These are phyloP conservation scores for Bombus huntii DNA, from an alignment of 1,140 invertebrate species.

Conservation along the genomic window DNA sequence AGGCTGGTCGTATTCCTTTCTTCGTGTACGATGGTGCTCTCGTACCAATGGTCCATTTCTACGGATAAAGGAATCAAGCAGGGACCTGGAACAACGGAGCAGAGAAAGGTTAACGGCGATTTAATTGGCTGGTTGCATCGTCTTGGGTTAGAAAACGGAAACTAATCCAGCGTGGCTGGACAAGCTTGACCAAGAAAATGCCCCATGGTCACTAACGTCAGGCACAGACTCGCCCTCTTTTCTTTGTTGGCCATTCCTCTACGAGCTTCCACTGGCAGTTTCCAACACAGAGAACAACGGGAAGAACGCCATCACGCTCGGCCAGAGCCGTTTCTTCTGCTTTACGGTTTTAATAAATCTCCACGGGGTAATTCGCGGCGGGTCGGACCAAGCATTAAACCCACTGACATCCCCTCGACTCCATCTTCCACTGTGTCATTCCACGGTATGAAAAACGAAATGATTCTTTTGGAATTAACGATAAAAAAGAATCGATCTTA, in stretches of 20 bases:
- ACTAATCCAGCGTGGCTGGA: constrained; percentile 72
- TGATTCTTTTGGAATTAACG: constrained; percentile 72
- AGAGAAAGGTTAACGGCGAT: constrained; percentile 66
- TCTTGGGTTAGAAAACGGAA: constrained; percentile 62
- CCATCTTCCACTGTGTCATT: constrained; percentile 34
- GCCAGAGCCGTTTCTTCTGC: constrained; percentile 77
- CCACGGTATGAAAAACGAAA: constrained; percentile 56
- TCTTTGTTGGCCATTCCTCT: constrained; percentile 29
- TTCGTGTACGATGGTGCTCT: constrained; percentile 40
- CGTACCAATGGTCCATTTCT: constrained; percentile 54
- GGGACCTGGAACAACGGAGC: constrained; percentile 38
- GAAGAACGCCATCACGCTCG: constrained; percentile 44
- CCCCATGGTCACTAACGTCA: constrained; percentile 78
- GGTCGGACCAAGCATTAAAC: constrained; percentile 78
- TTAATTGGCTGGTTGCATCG: constrained; percentile 68
- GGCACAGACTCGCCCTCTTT: constrained; percentile 66
- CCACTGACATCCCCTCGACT: constrained; percentile 58
- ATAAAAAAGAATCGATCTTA: neutral
- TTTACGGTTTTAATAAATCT: constrained; percentile 83
- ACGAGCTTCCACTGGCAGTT: constrained; percentile 44
- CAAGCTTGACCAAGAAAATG: constrained; percentile 76
- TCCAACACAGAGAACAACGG: constrained; percentile 37
- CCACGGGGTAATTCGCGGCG: constrained; percentile 79
- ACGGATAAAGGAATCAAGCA: constrained; percentile 62
- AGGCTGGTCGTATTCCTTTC: constrained; percentile 31